Conservation (phyloP, 2,888 invertebrate genomes). For the Pyrochroa serraticornis region DNA sequence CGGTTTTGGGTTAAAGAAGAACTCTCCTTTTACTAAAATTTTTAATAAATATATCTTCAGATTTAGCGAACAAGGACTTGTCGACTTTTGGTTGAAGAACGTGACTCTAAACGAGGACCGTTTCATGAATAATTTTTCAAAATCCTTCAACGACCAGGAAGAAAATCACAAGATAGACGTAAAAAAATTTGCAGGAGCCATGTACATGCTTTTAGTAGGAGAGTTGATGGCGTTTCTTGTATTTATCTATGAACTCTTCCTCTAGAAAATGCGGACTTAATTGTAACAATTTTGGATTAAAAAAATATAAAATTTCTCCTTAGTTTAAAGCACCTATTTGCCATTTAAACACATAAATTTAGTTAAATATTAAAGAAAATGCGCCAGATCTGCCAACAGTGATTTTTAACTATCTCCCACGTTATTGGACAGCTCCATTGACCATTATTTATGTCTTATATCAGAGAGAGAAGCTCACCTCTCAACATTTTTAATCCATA, state of each 20-base stretch:
- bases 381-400: too few species aligned
- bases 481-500: too few species aligned
- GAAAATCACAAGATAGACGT: not conserved
- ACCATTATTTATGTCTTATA: too few species aligned
- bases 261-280: too few species aligned
- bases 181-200: not conserved
- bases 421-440: too few species aligned
- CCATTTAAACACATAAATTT: too few species aligned
- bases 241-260: not conserved
- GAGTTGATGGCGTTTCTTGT: not conserved
- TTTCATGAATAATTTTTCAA: not conserved
- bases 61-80: slow-evolving; percentile 1
- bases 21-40: slow-evolving; percentile 2
- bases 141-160: not conserved
- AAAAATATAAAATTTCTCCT: not conserved
- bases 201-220: not conserved
- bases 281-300: too few species aligned
- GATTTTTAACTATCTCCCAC: too few species aligned
- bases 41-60: not conserved
- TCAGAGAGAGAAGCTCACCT: too few species aligned
- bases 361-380: too few species aligned
- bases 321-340: not conserved
- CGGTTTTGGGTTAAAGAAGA: not conserved
- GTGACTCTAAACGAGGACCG: not conserved
- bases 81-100: not conserved